phyloP scores from a whole-genome alignment of 2,797 vertebrate species.

The Enteromius treurensis region DNA sequence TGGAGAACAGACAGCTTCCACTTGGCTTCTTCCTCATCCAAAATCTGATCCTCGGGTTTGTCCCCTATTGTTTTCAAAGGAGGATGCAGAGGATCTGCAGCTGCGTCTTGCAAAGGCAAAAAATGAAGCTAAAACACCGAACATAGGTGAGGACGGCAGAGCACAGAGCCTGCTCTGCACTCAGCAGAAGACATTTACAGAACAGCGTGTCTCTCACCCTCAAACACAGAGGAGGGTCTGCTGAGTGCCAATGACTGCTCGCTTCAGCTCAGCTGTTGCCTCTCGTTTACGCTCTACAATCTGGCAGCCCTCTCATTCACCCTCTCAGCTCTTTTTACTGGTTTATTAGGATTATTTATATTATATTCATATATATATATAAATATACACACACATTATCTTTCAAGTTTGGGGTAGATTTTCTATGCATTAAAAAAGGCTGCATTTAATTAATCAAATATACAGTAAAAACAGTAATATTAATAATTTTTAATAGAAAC shows the following conservation, averaged over 20 bases:
- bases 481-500: neutral
- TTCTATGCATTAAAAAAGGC: neutral
- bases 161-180: slow-evolving; percentile 68
- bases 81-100: slow-evolving; percentile 6
- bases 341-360: neutral
- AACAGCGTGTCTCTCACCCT: slow-evolving; percentile 71
- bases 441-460: neutral
- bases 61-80: slow-evolving; percentile 11
- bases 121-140: slow-evolving; percentile 60
- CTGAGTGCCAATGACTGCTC: slow-evolving; percentile 70
- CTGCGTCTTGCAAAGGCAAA: slow-evolving; percentile 47
- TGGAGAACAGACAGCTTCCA: slow-evolving; percentile 42
- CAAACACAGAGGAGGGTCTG: slow-evolving; percentile 53
- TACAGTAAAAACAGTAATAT: neutral
- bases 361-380: neutral
- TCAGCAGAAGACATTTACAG: slow-evolving; percentile 45
- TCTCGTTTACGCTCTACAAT: slow-evolving; percentile 74
- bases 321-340: slow-evolving; percentile 43
- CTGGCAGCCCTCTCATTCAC: slow-evolving; percentile 46
- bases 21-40: slow-evolving; percentile 44
- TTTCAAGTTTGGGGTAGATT: neutral
- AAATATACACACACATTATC: neutral
- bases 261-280: slow-evolving; percentile 82
- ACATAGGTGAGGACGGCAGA: slow-evolving; percentile 61
- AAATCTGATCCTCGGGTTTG: slow-evolving; percentile 37